Evolutionary conservation across 2,797 vertebrate genomes (phyloP).

Genomic region (Brachyrhaphis roseni): DNA sequence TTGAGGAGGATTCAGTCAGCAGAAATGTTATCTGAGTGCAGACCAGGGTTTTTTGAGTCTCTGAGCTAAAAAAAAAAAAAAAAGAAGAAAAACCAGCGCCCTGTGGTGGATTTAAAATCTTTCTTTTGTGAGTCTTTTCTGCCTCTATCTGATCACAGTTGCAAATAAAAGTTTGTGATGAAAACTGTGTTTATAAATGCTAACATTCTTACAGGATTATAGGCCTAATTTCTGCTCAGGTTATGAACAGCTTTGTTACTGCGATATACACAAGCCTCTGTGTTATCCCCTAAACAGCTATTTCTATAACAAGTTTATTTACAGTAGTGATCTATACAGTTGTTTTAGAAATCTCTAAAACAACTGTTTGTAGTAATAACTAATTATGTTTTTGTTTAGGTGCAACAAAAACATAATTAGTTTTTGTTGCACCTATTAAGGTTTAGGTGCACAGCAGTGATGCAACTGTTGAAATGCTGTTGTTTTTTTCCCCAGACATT

Average conservation of each 20-base stretch:
- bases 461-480: not conserved
- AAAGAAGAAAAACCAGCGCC: not conserved
- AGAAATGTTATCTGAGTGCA: conserved; percentile 2
- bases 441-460: not conserved
- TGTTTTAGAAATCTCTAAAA: not conserved
- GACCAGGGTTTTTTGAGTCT: too few species aligned
- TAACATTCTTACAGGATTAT: not conserved
- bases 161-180: not conserved
- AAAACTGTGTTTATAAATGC: not conserved
- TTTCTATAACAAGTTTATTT: not conserved
- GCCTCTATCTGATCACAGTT: not conserved
- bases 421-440: not conserved
- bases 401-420: not conserved
- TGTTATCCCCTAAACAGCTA: not conserved
- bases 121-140: not conserved
- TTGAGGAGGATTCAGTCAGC: not conserved
- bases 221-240: not conserved
- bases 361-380: too few species aligned
- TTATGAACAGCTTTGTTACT: not conserved
- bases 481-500: not conserved
- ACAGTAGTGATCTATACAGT: not conserved
- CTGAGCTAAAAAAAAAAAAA: too few species aligned
- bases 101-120: not conserved
- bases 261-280: not conserved
- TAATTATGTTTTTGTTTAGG: too few species aligned